Percentiles rank a stretch among this genome's conserved stretches.
Conservation (phyloP, 2,797 vertebrate genomes). For the Peromyscus eremicus region DNA sequence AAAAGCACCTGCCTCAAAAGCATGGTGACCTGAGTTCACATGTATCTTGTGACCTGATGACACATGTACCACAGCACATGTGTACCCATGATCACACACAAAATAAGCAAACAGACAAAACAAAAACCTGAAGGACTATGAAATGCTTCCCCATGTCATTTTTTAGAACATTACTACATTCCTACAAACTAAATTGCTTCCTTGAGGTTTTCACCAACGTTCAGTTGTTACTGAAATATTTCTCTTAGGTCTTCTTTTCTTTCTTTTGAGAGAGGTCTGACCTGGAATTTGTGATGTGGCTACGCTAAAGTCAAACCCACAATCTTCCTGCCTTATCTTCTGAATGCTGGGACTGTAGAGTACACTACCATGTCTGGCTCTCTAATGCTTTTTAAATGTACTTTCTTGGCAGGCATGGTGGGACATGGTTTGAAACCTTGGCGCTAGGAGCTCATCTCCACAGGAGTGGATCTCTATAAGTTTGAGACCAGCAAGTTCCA, state of each 20-base stretch:
- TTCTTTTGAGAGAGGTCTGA: neutral
- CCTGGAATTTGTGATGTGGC: neutral
- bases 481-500: neutral
- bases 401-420: neutral
- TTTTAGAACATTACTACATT: neutral
- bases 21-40: neutral
- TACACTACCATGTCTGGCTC: neutral
- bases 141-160: constrained; percentile 9
- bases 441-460: neutral
- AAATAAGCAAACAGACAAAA: neutral
- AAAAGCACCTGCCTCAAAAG: neutral
- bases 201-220: neutral
- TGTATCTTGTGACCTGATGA: neutral
- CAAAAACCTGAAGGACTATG: neutral
- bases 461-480: neutral
- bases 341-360: neutral
- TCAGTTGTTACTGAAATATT: neutral
- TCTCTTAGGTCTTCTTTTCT: constrained; percentile 24
- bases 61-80: neutral
- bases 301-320: neutral
- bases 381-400: neutral
- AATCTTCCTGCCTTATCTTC: neutral
- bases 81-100: neutral
- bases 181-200: constrained; percentile 18
- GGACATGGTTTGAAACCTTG: neutral